These are phyloP conservation scores for Caenorhabditis japonica DNA, from an alignment of 2,888 invertebrate genomes.

Conservation along the genomic window DNA sequence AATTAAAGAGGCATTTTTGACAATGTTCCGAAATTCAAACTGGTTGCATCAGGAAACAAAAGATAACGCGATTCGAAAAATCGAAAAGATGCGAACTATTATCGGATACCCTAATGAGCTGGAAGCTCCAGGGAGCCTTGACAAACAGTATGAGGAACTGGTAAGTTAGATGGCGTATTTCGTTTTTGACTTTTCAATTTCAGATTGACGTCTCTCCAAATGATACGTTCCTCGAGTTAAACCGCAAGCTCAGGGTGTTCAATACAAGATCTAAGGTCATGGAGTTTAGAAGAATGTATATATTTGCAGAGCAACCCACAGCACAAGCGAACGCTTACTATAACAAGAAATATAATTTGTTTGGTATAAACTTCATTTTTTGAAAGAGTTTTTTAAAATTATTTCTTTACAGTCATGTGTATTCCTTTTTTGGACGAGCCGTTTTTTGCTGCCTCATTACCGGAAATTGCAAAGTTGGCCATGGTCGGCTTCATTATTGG, in stretches of 20 bases:
- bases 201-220: constrained; percentile 87
- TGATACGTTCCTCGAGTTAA: no score
- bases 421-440: constrained; percentile 95
- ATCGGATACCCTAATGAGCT: constrained; percentile 92
- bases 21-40: no score
- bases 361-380: no score
- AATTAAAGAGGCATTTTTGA: no score
- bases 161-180: no score
- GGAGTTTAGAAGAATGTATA: constrained; percentile 86
- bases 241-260: constrained; percentile 82
- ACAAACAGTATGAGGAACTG: constrained; percentile 82
- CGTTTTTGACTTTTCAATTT: no score
- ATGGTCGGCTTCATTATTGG: constrained; percentile 78
- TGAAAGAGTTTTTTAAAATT: no score
- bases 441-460: constrained; percentile 90
- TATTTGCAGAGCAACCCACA: constrained; percentile 87
- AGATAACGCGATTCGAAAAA: constrained; percentile 84
- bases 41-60: constrained; percentile 90
- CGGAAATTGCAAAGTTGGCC: constrained; percentile 86
- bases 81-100: constrained; percentile 61
- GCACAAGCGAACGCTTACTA: no score
- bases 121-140: constrained; percentile 84
- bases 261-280: constrained; percentile 90
- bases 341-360: no score
- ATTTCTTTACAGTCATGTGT: constrained; percentile 88